These are phyloP conservation scores for Sphenodon punctatus DNA, from an alignment of 2,797 vertebrate genomes.

Conservation along the genomic window DNA sequence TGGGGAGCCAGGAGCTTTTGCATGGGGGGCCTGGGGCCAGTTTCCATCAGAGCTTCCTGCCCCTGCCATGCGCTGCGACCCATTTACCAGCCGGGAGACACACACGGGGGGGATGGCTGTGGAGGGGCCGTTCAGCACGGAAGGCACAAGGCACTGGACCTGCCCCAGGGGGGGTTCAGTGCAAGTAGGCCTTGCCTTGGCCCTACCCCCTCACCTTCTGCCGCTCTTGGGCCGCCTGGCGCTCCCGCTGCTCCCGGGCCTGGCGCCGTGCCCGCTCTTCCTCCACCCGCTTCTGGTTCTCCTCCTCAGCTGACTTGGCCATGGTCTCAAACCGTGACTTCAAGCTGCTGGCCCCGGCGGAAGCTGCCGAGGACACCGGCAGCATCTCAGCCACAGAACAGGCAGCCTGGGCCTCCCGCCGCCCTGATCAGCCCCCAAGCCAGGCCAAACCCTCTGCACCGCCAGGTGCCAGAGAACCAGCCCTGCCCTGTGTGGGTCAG, in stretches of 20 bases:
- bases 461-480: too few relatives aligned
- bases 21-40: too few relatives aligned
- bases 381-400: background rate
- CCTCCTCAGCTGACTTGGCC: conserved; percentile 83
- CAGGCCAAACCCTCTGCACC: too few relatives aligned
- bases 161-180: background rate
- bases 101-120: background rate
- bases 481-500: too few relatives aligned
- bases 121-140: background rate
- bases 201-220: conserved; percentile 38
- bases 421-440: too few relatives aligned
- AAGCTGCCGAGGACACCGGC: conserved; percentile 67
- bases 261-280: conserved; percentile 78
- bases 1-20: background rate
- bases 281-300: conserved; percentile 81
- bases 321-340: conserved; percentile 90
- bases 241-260: conserved; percentile 78
- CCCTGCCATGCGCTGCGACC: too few relatives aligned
- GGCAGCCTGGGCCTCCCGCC: background rate
- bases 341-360: conserved; percentile 84
- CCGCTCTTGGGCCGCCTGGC: background rate
- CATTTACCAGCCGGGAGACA: background rate
- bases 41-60: too few relatives aligned
- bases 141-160: background rate
- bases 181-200: background rate